These are phyloP conservation scores for Drosophila pseudotalamancana DNA, from an alignment of 2,888 invertebrate species.

Conservation along the genomic window DNA sequence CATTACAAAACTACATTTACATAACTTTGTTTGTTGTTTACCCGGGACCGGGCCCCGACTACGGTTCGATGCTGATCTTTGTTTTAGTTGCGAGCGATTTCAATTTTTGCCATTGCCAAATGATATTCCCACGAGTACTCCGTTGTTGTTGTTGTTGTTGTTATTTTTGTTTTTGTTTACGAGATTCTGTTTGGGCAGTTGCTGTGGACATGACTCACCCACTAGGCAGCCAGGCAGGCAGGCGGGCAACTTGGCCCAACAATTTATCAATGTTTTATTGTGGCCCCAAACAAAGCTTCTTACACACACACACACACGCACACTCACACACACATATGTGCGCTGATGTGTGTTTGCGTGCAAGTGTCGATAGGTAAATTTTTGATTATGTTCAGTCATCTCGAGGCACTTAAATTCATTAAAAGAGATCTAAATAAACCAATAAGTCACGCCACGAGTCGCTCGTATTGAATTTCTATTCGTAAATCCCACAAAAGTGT, in stretches of 20 bases:
- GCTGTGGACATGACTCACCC: constrained; percentile 48
- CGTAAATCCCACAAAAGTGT: constrained; percentile 71
- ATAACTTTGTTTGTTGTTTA: constrained; percentile 69
- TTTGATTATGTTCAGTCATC: constrained; percentile 72
- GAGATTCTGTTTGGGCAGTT: constrained; percentile 43
- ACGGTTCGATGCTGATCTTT: constrained; percentile 52
- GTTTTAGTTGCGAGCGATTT: constrained; percentile 60
- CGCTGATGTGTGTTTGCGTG: constrained; percentile 7
- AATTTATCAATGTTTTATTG: constrained; percentile 44
- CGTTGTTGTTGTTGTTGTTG: constrained; percentile 13
- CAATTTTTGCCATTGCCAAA: constrained; percentile 67
- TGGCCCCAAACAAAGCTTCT: constrained; percentile 45
- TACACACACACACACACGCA: constrained; percentile 21
- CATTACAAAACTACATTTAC: constrained; percentile 80
- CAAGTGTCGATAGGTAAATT: constrained; percentile 60
- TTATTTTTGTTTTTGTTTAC: constrained; percentile 11
- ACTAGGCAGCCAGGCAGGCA: too few relatives aligned
- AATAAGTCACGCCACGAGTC: constrained; percentile 79
- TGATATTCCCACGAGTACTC: constrained; percentile 64
- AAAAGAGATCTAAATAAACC: constrained; percentile 80
- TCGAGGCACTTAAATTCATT: constrained; percentile 71
- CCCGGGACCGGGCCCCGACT: not conserved
- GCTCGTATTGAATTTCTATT: constrained; percentile 71
- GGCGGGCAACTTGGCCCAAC: constrained; percentile 16
- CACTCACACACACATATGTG: too few relatives aligned